Percentiles rank a stretch among this genome's conserved stretches.
These are phyloP conservation scores for Megaceryle torquata DNA, from an alignment of 2,113 vertebrate species.

Conservation along the genomic window DNA sequence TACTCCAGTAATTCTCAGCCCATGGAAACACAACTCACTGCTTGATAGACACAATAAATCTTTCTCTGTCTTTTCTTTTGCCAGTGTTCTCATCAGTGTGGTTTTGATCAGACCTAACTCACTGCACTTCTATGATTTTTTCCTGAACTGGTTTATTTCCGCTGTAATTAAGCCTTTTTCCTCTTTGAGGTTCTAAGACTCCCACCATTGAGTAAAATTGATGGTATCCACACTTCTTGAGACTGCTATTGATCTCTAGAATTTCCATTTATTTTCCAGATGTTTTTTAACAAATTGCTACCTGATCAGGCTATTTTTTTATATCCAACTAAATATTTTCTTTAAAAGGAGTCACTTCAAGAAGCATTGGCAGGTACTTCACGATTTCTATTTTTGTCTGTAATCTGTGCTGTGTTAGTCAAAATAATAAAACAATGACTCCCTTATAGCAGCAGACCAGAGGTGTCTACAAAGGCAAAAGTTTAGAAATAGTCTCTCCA, in stretches of 20 bases:
- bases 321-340: slow-evolving; percentile 20
- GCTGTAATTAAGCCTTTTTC: slow-evolving; percentile 40
- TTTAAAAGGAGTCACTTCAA: slow-evolving; percentile 8
- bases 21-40: slow-evolving; percentile 11
- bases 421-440: slow-evolving; percentile 14
- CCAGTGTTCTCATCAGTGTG: slow-evolving; percentile 15
- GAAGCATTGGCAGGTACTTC: slow-evolving; percentile 13
- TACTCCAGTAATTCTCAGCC: not conserved
- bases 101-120: slow-evolving; percentile 53
- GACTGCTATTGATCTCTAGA: slow-evolving; percentile 33
- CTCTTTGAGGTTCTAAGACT: slow-evolving; percentile 30
- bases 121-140: slow-evolving; percentile 37
- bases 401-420: slow-evolving; percentile 2
- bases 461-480: not conserved
- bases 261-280: slow-evolving; percentile 61
- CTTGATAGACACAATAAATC: slow-evolving; percentile 40
- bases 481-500: not conserved
- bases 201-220: slow-evolving; percentile 14
- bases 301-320: not conserved
- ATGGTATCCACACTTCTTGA: slow-evolving; percentile 5
- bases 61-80: slow-evolving; percentile 25
- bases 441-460: not conserved
- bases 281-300: slow-evolving; percentile 37
- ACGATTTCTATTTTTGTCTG: slow-evolving; percentile 19
- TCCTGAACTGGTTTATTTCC: slow-evolving; percentile 35